Conservation (phyloP, 1,140 invertebrate species). For the Drosophila littoralis region DNA sequence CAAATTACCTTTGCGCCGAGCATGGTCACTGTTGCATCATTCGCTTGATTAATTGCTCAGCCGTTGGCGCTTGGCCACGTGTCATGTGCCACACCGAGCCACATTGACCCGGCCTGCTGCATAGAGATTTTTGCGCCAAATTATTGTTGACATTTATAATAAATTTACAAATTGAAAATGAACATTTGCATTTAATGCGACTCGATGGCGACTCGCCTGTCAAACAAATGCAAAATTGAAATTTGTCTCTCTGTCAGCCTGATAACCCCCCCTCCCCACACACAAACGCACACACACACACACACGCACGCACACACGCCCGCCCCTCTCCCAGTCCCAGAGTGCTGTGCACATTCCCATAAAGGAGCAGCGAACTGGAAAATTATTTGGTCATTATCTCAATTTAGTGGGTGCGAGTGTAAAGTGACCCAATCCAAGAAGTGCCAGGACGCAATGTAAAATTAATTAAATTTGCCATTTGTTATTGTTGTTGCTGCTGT, state of each 20-base stretch:
- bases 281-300: background rate
- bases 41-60: slow-evolving; percentile 74
- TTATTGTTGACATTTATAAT: slow-evolving; percentile 80
- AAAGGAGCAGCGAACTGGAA: slow-evolving; percentile 72
- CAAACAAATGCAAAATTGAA: slow-evolving; percentile 68
- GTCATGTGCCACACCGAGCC: slow-evolving; percentile 38
- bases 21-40: slow-evolving; percentile 53
- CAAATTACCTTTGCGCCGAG: slow-evolving; percentile 67
- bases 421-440: slow-evolving; percentile 39
- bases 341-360: slow-evolving; percentile 6
- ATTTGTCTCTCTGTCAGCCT: slow-evolving; percentile 40
- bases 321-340: slow-evolving; percentile 3
- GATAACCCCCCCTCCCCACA: background rate
- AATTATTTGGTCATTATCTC: slow-evolving; percentile 82
- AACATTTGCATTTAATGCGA: slow-evolving; percentile 75
- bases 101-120: background rate
- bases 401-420: slow-evolving; percentile 58
- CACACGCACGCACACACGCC: too few relatives aligned
- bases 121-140: slow-evolving; percentile 62
- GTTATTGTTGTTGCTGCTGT: slow-evolving; percentile 17
- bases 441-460: slow-evolving; percentile 57
- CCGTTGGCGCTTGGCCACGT: slow-evolving; percentile 37
- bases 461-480: slow-evolving; percentile 71
- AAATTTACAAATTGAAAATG: slow-evolving; percentile 77
- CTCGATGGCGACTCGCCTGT: slow-evolving; percentile 55